phyloP scores from a whole-genome alignment of 2,113 vertebrate genomes.

The Mesitornis unicolor region DNA sequence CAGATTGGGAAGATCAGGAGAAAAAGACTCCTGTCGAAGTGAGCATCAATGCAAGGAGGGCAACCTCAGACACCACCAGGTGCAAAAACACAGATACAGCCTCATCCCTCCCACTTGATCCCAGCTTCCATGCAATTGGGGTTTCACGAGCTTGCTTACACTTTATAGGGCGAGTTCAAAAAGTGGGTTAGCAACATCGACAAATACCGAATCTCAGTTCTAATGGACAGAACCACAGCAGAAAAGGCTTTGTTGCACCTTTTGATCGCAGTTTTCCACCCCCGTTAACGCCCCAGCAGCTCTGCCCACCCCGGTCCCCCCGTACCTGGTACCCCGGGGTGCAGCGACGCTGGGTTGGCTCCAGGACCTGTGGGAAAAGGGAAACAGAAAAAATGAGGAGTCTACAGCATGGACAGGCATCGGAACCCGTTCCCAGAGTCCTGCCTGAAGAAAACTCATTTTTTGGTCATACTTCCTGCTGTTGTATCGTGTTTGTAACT shows the following conservation, averaged over 20 bases:
- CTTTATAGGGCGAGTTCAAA: neutral
- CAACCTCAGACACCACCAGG: neutral
- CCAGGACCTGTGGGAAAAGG: neutral
- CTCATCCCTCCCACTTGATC: neutral
- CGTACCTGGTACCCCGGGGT: accelerated
- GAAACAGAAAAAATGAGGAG: accelerated
- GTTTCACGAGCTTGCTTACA: neutral
- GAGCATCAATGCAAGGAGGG: neutral
- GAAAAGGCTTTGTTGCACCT: neutral
- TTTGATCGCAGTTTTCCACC: neutral
- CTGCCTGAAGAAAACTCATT: no score
- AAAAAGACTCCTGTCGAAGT: neutral
- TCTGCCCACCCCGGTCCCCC: neutral
- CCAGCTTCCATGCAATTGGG: neutral
- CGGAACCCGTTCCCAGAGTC: neutral
- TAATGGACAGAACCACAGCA: neutral
- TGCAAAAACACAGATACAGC: neutral
- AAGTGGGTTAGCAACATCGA: neutral
- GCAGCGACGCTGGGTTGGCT: accelerated
- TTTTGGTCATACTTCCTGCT: accelerated
- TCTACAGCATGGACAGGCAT: accelerated
- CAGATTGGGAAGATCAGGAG: neutral
- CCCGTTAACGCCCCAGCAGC: accelerated
- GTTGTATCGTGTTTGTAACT: accelerated
- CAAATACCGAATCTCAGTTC: neutral